Evolutionary conservation across 2,888 invertebrate species (phyloP).

Genomic region (Lypha dubia): DNA sequence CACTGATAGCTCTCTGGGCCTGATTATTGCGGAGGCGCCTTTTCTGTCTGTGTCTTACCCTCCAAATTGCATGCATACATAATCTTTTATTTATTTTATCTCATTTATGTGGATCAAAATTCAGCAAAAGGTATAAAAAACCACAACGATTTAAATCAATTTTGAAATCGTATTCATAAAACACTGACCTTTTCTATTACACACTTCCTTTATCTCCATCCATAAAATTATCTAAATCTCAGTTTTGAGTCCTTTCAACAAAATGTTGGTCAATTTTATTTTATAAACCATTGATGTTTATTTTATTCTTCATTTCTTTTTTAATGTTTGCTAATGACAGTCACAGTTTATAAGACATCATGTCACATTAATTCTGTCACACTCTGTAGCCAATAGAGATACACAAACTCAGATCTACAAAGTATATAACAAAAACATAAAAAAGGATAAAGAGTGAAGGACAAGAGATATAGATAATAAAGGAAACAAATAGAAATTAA

Average conservation of each 20-base stretch:
- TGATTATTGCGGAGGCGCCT: too few relatives aligned
- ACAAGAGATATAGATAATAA: slow-evolving; percentile 73
- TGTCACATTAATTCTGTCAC: slow-evolving; percentile 58
- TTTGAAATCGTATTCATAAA: neutral
- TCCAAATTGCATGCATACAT: too few relatives aligned
- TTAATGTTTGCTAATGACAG: slow-evolving; percentile 69
- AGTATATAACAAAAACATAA: slow-evolving; percentile 19
- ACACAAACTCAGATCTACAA: neutral
- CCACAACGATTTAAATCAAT: slow-evolving; percentile 63
- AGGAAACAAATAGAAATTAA: slow-evolving; percentile 82
- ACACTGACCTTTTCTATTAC: slow-evolving; percentile 30
- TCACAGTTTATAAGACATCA: slow-evolving; percentile 65
- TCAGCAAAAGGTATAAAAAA: neutral
- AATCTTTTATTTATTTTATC: neutral
- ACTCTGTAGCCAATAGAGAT: neutral
- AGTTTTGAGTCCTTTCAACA: slow-evolving; percentile 22
- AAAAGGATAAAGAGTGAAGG: slow-evolving; percentile 54
- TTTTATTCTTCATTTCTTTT: slow-evolving; percentile 14
- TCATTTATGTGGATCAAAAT: neutral
- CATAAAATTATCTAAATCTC: slow-evolving; percentile 46
- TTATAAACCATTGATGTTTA: slow-evolving; percentile 20
- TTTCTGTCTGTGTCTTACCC: too few relatives aligned
- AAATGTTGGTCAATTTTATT: slow-evolving; percentile 51
- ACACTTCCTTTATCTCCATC: neutral
- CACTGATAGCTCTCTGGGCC: too few relatives aligned